A percentile compares a stretch with the other conserved stretches of the same genome.
These are phyloP conservation scores for Eumeta japonica DNA, from an alignment of 1,140 invertebrate species.

Conservation along the genomic window DNA sequence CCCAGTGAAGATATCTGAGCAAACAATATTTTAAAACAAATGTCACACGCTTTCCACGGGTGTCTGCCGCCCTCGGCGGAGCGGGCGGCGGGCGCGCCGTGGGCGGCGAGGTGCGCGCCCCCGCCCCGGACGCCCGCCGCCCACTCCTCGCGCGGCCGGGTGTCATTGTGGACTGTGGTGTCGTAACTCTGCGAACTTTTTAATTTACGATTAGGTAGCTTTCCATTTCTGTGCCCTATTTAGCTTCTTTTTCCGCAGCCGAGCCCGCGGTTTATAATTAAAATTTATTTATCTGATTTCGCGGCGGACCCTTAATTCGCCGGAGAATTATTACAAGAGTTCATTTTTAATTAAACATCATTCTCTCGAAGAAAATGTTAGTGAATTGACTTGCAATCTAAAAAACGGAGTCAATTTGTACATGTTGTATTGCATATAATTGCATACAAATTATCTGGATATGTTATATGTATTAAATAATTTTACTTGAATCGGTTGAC, in stretches of 20 bases:
- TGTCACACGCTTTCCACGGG: constrained; percentile 56
- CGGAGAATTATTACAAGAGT: not conserved
- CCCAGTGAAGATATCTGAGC: constrained; percentile 51
- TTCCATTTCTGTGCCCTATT: constrained; percentile 57
- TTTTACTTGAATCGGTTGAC: too few species aligned
- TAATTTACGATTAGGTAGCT: constrained; percentile 58
- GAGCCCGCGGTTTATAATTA: constrained; percentile 43
- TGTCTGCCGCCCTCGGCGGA: constrained; percentile 28
- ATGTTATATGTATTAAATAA: too few species aligned
- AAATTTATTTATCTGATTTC: constrained; percentile 51
- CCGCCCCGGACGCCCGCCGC: constrained; percentile 18
- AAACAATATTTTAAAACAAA: constrained; percentile 58
- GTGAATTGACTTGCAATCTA: too few species aligned
- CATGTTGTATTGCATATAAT: too few species aligned
- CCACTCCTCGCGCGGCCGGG: constrained; percentile 24
- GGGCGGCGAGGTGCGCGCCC: constrained; percentile 11
- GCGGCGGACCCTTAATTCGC: constrained; percentile 9
- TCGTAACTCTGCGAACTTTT: constrained; percentile 57
- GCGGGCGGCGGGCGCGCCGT: constrained; percentile 9
- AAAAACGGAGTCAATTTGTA: too few species aligned
- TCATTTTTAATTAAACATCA: constrained; percentile 1
- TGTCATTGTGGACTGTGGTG: constrained; percentile 56
- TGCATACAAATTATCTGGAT: too few species aligned
- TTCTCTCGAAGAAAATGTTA: not conserved
- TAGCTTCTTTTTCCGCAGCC: constrained; percentile 51